Evolutionary conservation across 1,140 invertebrate species (phyloP).

Genomic region (Cyphomyrmex costatus): DNA sequence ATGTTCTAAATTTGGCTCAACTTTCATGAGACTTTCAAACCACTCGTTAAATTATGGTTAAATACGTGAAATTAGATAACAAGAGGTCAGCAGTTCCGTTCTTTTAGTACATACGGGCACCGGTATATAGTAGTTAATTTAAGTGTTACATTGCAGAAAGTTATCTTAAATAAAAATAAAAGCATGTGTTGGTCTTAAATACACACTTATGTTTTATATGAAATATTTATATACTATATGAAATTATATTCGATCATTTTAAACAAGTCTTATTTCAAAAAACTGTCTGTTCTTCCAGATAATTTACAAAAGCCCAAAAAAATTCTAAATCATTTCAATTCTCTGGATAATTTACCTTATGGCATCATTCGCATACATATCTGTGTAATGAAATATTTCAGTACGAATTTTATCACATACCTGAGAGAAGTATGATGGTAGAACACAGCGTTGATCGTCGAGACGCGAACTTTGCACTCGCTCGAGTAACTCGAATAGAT

Average conservation of each 20-base stretch:
- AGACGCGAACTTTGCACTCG: conserved; percentile 96
- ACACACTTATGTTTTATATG: not conserved
- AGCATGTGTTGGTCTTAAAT: not conserved
- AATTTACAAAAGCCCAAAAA: too few relatives aligned
- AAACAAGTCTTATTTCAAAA: not conserved
- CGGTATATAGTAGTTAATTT: conserved; percentile 52
- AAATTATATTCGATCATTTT: not conserved
- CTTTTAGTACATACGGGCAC: conserved; percentile 65
- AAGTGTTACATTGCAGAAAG: not conserved
- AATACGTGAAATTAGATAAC: conserved; percentile 56
- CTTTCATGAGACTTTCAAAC: conserved; percentile 12
- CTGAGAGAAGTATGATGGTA: conserved; percentile 95
- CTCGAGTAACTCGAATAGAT: conserved; percentile 96
- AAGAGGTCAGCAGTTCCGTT: conserved; percentile 4
- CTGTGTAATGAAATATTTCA: too few relatives aligned
- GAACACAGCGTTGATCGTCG: conserved; percentile 97
- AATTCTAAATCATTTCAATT: not conserved
- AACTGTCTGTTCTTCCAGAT: too few relatives aligned
- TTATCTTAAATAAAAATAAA: conserved; percentile 17
- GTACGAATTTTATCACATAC: conserved; percentile 86
- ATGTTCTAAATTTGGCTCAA: conserved; percentile 45
- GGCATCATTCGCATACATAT: not conserved
- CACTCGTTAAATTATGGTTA: conserved; percentile 6
- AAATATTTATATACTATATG: too few relatives aligned
- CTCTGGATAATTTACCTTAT: not conserved